Evolutionary conservation across 1,140 invertebrate genomes (phyloP).

Genomic region (Hermatobates lingyangjiaoensis): DNA sequence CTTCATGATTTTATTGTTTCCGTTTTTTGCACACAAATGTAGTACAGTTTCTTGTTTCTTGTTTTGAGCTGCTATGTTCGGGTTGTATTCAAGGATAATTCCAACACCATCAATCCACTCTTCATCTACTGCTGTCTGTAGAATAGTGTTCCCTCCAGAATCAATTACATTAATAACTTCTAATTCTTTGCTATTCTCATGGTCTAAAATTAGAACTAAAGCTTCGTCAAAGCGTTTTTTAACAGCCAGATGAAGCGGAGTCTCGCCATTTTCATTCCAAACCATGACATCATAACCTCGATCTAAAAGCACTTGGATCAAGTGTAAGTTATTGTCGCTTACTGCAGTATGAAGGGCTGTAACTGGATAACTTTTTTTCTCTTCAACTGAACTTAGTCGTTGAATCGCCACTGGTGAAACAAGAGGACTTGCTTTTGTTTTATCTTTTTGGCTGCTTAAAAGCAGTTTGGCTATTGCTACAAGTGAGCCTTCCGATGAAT

Average conservation of each 20-base stretch:
- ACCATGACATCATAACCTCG: conserved; percentile 22
- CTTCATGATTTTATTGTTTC: conserved; percentile 36
- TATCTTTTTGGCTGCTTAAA: not conserved
- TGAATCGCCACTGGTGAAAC: not conserved
- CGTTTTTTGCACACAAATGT: conserved; percentile 34
- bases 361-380: conserved; percentile 4
- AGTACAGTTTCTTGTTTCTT: conserved; percentile 36
- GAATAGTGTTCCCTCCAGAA: conserved; percentile 45
- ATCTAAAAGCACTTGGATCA: conserved; percentile 24
- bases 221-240: conserved; percentile 23
- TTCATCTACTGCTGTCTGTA: conserved; percentile 58
- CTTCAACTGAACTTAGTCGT: not conserved
- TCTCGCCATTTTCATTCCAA: conserved; percentile 33
- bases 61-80: conserved; percentile 41
- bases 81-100: conserved; percentile 43
- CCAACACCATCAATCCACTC: conserved; percentile 33
- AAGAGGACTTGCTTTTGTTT: not conserved
- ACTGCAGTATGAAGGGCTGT: conserved; percentile 14
- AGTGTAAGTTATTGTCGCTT: conserved; percentile 14
- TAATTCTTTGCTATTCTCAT: conserved; percentile 15
- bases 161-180: conserved; percentile 29
- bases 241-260: conserved; percentile 39
- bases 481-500: not conserved
- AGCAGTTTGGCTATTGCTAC: not conserved
- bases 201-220: conserved; percentile 26